Conservation (phyloP, 1,140 invertebrate species). For the Episyrphus balteatus region DNA sequence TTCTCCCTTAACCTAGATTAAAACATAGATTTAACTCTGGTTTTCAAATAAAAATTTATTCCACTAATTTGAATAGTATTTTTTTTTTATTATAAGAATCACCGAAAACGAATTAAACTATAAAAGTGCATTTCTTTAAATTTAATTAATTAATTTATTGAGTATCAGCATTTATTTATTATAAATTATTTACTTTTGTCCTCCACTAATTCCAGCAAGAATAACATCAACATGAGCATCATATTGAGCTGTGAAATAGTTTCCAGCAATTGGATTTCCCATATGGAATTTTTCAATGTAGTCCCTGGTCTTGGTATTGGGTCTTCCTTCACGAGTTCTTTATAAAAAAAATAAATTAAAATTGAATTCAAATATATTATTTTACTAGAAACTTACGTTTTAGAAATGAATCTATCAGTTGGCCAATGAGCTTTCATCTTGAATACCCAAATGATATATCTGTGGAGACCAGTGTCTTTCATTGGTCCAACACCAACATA, state of each 20-base stretch:
- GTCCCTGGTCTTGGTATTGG: constrained; percentile 65
- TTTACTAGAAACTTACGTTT: constrained; percentile 16
- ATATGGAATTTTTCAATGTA: constrained; percentile 81
- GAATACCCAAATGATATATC: constrained; percentile 83
- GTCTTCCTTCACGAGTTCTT: constrained; percentile 54
- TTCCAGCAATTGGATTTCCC: constrained; percentile 75
- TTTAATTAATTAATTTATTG: no score
- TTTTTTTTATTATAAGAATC: no score
- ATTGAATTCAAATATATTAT: no score
- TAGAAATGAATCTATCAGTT: constrained; percentile 21
- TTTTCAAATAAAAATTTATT: no score
- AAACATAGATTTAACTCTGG: no score
- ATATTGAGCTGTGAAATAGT: constrained; percentile 80
- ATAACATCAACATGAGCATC: constrained; percentile 67
- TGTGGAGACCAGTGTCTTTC: constrained; percentile 69
- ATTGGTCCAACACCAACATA: constrained; percentile 85
- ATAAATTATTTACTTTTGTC: no score
- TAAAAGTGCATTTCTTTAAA: no score
- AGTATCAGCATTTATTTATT: no score
- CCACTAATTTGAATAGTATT: no score
- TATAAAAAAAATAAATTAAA: constrained; percentile 11
- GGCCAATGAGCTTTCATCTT: constrained; percentile 49
- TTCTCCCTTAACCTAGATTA: no score
- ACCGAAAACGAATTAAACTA: no score
- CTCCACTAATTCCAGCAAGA: no score